phyloP scores from a whole-genome alignment of 2,113 vertebrate genomes.

The Anas platyrhynchos region DNA sequence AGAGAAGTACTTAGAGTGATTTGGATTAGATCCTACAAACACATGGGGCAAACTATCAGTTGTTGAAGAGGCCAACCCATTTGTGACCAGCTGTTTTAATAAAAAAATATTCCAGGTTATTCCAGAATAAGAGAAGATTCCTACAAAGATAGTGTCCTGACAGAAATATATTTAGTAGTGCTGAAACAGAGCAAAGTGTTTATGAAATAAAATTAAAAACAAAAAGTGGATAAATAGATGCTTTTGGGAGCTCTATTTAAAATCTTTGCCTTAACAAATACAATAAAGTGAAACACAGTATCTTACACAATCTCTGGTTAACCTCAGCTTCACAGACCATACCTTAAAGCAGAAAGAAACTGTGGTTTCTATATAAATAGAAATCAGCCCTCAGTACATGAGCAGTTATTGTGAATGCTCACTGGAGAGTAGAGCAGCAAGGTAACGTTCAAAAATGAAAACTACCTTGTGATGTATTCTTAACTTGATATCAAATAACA shows the following conservation, averaged over 20 bases:
- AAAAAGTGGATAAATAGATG: background rate
- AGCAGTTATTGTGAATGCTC: background rate
- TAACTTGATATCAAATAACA: background rate
- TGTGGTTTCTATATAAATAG: background rate
- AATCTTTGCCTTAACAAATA: background rate
- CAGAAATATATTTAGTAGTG: background rate
- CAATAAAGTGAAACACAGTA: background rate
- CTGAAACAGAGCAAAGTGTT: background rate
- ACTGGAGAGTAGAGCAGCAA: background rate
- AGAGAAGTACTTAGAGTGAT: background rate
- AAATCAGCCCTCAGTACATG: background rate
- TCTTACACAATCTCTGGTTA: background rate
- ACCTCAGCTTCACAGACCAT: background rate
- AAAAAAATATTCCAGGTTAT: background rate
- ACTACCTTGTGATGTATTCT: background rate
- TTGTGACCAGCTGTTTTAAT: background rate
- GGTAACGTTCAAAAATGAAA: background rate
- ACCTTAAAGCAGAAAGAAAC: background rate
- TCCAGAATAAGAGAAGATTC: background rate
- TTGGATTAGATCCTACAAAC: background rate
- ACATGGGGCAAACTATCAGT: background rate
- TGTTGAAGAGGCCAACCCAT: background rate
- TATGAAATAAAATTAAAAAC: background rate
- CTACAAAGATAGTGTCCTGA: background rate
- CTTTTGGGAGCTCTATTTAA: background rate